Base-by-base conservation (phyloP, 1,140 invertebrate species). In the Caenorhabditis inopinata region DNA sequence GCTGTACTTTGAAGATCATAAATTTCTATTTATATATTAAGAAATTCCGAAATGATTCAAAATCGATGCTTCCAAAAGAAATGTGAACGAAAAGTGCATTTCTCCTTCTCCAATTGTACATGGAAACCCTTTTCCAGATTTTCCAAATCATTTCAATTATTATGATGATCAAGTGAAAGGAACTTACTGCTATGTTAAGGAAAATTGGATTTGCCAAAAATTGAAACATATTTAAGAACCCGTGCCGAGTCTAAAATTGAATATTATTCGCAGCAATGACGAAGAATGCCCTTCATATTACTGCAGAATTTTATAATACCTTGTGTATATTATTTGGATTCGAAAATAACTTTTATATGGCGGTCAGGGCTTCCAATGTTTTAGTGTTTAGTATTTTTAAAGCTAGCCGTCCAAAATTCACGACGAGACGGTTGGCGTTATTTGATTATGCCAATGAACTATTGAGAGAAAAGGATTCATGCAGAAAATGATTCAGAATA, bases 131-230 rank as follows among this genome's bases (percentile, higher is more conserved):
- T 29, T 32, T 29, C 1, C 32, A 38, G 7, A 23, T 68, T 16
- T 68, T 68, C 58, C 9, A 21, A 21, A 68, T 35, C 58, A 68
- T 42, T 68, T 68, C 32, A 68, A 68, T 42, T 68, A 68, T 21
- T 68, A 68, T 42, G 58, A 68, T 68, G 58, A 68, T 21, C 32
- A 38, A 12, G 58, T 68, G n/a, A 68, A 68, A 38, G 58, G 58
- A 38, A 68, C 5, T 21, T 29, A 38, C 11, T 68, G 58, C 38
- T 11, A 68, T 42, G 38, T 68, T 18, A 68, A n/a, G 32, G n/a
- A 9, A 18, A 42, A 68, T 12, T 68, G n/a, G 58, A 68, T 14
- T 68, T 18, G 2, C 21, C 58, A 12, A 5, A 32, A 21, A 9
- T 68, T 12, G 6, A 21, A 38, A 9, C 12, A 11, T 68, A 68